Percentiles rank a stretch among this genome's conserved stretches.
Conservation (phyloP, 2,888 invertebrate species). For the Chymomyza fuscimana region DNA sequence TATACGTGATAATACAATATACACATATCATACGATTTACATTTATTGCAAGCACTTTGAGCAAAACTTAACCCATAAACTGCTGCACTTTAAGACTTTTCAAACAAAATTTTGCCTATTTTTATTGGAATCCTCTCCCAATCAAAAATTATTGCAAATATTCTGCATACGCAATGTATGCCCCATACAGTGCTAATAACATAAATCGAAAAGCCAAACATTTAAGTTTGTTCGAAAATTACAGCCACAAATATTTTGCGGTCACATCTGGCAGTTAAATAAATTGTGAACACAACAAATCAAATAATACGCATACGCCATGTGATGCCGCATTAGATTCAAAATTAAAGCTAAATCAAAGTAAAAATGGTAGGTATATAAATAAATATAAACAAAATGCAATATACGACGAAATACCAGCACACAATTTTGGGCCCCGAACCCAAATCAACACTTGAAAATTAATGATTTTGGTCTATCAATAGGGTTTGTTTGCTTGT, state of each 20-base stretch:
- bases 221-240: constrained; percentile 7
- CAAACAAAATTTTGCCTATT: background rate
- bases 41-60: too few relatives aligned
- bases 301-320: constrained; percentile 53
- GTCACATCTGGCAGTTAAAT: constrained; percentile 46
- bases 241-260: constrained; percentile 22
- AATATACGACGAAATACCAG: background rate
- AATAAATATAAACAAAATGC: background rate
- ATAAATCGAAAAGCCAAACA: constrained; percentile 18
- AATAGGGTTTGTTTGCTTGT: background rate
- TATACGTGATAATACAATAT: background rate
- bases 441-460: constrained; percentile 2
- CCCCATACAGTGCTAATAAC: background rate
- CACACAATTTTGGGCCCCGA: background rate
- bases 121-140: background rate
- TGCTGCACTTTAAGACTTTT: background rate
- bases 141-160: constrained; percentile 9
- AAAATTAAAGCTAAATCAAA: background rate
- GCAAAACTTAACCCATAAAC: too few relatives aligned
- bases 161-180: constrained; percentile 10
- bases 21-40: background rate
- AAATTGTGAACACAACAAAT: constrained; percentile 40
- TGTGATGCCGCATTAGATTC: constrained; percentile 23
- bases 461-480: background rate
- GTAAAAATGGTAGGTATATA: background rate